Conservation (phyloP, 2,797 vertebrate genomes). For the Mus spretus region DNA sequence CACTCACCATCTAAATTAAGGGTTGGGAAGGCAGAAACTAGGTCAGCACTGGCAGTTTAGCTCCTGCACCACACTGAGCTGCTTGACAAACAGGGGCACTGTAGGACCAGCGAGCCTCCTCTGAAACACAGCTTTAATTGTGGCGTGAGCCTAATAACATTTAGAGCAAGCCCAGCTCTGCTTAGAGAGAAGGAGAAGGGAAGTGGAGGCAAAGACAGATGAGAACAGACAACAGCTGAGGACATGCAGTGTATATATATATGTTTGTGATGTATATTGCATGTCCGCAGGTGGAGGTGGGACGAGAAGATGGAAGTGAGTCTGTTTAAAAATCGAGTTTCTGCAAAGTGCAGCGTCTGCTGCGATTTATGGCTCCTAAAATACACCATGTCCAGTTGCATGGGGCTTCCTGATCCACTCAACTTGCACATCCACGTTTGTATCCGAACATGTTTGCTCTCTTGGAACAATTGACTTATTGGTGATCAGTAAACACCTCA, state of each 20-base stretch:
- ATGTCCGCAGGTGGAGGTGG: neutral
- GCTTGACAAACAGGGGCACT: neutral
- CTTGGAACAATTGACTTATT: neutral
- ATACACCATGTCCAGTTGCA: neutral
- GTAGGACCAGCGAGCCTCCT: neutral
- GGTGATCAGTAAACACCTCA: neutral
- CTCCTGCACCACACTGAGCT: neutral
- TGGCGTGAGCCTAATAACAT: slow-evolving; percentile 1
- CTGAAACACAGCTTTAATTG: slow-evolving; percentile 45
- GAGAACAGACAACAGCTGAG: neutral
- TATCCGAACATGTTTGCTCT: neutral
- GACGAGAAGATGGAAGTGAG: neutral
- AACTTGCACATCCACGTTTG: accelerated
- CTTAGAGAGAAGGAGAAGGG: neutral
- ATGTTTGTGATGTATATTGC: neutral
- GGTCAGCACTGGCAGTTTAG: slow-evolving; percentile 53
- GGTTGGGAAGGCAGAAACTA: slow-evolving; percentile 44
- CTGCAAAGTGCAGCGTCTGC: neutral
- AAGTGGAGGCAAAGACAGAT: neutral
- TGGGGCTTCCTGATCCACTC: neutral
- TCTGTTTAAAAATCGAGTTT: neutral
- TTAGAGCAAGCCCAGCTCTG: neutral
- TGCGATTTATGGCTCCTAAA: neutral
- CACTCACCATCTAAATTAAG: slow-evolving; percentile 66
- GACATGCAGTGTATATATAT: neutral